Conservation (phyloP, 2,113 vertebrate genomes). For the Psammodynastes pulverulentus region DNA sequence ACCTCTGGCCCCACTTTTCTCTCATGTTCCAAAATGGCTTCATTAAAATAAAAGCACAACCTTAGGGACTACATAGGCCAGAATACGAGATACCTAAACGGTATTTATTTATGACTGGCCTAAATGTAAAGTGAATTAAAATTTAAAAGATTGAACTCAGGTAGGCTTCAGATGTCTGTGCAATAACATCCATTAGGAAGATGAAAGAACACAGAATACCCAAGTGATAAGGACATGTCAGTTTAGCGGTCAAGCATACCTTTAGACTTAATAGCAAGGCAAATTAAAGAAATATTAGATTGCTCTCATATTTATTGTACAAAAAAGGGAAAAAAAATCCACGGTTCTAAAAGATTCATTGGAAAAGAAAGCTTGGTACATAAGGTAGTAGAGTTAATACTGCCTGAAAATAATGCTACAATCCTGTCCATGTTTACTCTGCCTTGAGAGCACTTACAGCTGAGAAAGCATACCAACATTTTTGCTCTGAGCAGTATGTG, state of each 20-base stretch:
- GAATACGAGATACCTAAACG: slow-evolving; percentile 91
- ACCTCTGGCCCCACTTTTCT: slow-evolving; percentile 72
- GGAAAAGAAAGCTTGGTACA: background rate
- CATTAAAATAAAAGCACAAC: slow-evolving; percentile 99
- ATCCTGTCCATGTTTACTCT: background rate
- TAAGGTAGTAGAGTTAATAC: background rate
- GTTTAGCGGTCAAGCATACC: slow-evolving; percentile 70
- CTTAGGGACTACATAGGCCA: slow-evolving; percentile 89
- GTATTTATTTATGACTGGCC: slow-evolving; percentile 98
- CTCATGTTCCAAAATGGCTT: slow-evolving; percentile 98
- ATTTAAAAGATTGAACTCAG: slow-evolving; percentile 97
- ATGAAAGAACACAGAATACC: slow-evolving; percentile 84
- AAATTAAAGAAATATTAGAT: slow-evolving; percentile 68
- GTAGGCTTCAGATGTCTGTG: slow-evolving; percentile 88
- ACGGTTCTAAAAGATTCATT: slow-evolving; percentile 44
- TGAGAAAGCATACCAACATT: background rate
- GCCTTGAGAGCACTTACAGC: background rate
- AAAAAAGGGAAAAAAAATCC: slow-evolving; percentile 53
- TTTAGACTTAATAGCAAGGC: slow-evolving; percentile 66
- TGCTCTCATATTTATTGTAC: slow-evolving; percentile 64
- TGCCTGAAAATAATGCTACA: background rate
- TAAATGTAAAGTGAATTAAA: slow-evolving; percentile 99
- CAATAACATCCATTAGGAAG: slow-evolving; percentile 92
- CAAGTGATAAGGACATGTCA: slow-evolving; percentile 69
- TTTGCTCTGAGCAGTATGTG: background rate